Conservation (phyloP, 2,113 vertebrate genomes). For the Mohoua ochrocephala region DNA sequence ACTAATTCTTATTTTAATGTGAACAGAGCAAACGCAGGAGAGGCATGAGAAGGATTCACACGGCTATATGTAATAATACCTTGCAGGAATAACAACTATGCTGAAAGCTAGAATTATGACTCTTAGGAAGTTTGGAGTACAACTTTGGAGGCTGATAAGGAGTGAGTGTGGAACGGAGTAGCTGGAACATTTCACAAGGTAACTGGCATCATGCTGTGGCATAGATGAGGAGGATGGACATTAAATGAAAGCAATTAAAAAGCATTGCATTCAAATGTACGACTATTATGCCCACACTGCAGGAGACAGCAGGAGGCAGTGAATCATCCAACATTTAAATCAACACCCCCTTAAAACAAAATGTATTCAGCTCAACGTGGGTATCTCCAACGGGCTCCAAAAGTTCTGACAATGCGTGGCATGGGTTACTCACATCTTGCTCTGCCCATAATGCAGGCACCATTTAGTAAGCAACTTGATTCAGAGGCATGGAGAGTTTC, state of each 20-base stretch:
- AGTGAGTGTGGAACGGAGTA: not conserved
- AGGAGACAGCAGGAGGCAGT: slow-evolving; percentile 56
- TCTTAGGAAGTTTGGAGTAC: not conserved
- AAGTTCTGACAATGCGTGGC: slow-evolving; percentile 3
- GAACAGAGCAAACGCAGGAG: not conserved
- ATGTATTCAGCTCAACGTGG: slow-evolving; percentile 57
- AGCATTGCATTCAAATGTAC: slow-evolving; percentile 25
- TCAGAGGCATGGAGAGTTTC: slow-evolving; percentile 9
- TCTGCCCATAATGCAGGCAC: slow-evolving; percentile 26
- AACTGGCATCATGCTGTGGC: not conserved
- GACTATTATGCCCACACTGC: slow-evolving; percentile 54
- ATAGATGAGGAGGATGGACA: slow-evolving; percentile 38
- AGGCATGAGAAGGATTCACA: not conserved
- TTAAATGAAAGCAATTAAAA: slow-evolving; percentile 13
- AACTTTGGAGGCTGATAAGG: not conserved
- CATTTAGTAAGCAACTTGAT: slow-evolving; percentile 35
- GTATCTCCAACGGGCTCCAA: slow-evolving; percentile 23
- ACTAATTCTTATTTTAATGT: not conserved
- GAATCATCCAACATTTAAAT: slow-evolving; percentile 67
- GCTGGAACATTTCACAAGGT: not conserved
- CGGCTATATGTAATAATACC: not conserved
- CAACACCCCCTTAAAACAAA: slow-evolving; percentile 61
- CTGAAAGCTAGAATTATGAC: not conserved
- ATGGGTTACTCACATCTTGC: slow-evolving; percentile 36
- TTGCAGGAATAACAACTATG: not conserved